Evolutionary conservation across 2,113 vertebrate genomes (phyloP), one percentile per base, ranked within the genome.

Genomic region (Pelmatolapia mariae): DNA sequence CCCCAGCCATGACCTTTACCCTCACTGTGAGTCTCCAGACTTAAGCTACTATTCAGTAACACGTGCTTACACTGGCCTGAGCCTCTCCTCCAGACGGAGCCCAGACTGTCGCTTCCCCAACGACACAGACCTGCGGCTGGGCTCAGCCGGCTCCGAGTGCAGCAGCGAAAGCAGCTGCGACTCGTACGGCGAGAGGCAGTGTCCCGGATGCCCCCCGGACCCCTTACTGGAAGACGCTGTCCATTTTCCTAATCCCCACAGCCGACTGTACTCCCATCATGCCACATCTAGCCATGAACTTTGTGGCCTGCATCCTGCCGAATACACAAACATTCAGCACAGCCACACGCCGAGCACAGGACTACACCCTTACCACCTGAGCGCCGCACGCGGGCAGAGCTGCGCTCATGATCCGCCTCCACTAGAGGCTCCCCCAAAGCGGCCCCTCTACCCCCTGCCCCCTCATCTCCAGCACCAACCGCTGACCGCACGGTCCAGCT

Each of bases 21-120:
- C 97, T 50, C 98, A 98, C 96, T 98, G 97, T n/a, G 98, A 99
- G 88, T 98, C 98, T 15, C 97, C 98, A 3, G 98, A 99, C 80
- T 90, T 97, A 79, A 97, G 97, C 38, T 99, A 99, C 96, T 99
- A 98, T 82, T 98, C 98, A 0, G 97, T 98, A 91, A 92, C 98
- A 81, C 98, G 96, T 2, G 97, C 97, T 0, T 99, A 98, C 90
- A 97, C 98, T 0, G 97, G 96, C 63, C 96, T 98, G 79, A 96
- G 97, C 4, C 92, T 99, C 10, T 97, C 98, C 7, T 96, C 97
- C 53, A 96, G 97, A 0, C 97, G 96, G 13, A 98, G 97, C 83
- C 98, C 98, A 0, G 98, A 99, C 87, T 94, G 96, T 79, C 97
- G 97, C 87, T 98, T 98, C 94, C 96, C 97, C 29, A 85, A 96